These are phyloP conservation scores for Melipona beecheii DNA, from an alignment of 2,888 invertebrate species.

Conservation along the genomic window DNA sequence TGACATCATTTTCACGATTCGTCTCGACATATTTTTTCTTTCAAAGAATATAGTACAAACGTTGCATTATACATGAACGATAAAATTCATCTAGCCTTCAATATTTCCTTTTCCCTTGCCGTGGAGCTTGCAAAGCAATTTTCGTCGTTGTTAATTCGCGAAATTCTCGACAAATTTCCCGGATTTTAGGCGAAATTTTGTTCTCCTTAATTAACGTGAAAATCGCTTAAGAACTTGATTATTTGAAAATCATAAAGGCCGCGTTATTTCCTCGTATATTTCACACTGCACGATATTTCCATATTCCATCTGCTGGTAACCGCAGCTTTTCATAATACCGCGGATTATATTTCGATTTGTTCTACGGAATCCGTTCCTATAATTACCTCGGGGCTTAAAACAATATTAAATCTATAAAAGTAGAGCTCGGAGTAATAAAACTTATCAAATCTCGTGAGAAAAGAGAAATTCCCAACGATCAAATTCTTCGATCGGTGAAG, in stretches of 20 bases:
- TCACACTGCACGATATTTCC: slow-evolving; percentile 10
- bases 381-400: slow-evolving; percentile 25
- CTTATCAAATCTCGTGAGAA: neutral
- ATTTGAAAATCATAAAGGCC: slow-evolving; percentile 8
- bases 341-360: slow-evolving; percentile 21
- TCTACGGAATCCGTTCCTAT: slow-evolving; percentile 6
- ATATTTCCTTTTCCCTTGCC: neutral
- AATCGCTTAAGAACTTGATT: slow-evolving; percentile 8
- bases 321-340: slow-evolving; percentile 27
- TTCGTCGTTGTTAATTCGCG: neutral
- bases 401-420: neutral
- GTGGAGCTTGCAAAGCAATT: neutral
- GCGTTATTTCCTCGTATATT: slow-evolving; percentile 11
- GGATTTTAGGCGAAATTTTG: neutral
- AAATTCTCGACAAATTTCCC: neutral
- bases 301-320: slow-evolving; percentile 11
- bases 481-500: neutral
- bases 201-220: slow-evolving; percentile 1
- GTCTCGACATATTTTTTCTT: neutral
- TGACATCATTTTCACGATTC: neutral
- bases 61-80: neutral
- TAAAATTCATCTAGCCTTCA: neutral
- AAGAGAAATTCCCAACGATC: neutral
- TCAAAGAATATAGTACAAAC: neutral
- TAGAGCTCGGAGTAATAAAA: neutral